These are phyloP conservation scores for Mamestra brassicae DNA, from an alignment of 2,888 invertebrate species.

Conservation along the genomic window DNA sequence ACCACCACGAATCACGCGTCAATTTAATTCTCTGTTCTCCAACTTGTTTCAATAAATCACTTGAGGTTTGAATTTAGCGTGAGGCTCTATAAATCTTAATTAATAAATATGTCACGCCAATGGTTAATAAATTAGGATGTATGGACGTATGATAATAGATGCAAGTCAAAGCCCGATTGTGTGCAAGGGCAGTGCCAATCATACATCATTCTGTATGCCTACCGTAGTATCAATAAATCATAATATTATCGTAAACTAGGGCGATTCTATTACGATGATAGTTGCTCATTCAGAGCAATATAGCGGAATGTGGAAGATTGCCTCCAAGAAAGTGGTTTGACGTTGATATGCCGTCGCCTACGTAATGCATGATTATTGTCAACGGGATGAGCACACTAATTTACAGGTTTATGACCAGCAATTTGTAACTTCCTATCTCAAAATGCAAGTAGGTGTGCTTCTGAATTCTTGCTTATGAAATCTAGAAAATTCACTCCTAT, in stretches of 20 bases:
- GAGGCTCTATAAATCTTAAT: slow-evolving; percentile 30
- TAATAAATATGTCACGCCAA: slow-evolving; percentile 53
- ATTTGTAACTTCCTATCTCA: slow-evolving; percentile 68
- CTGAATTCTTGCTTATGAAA: slow-evolving; percentile 23
- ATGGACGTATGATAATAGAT: slow-evolving; percentile 41
- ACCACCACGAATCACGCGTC: not conserved
- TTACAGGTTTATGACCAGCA: slow-evolving; percentile 64
- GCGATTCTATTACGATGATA: slow-evolving; percentile 55
- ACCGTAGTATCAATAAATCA: slow-evolving; percentile 44
- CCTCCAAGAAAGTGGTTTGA: slow-evolving; percentile 65
- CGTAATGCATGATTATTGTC: slow-evolving; percentile 61
- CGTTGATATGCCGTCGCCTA: slow-evolving; percentile 65
- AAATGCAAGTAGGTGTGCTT: slow-evolving; percentile 63
- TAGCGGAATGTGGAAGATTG: slow-evolving; percentile 57
- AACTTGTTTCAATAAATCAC: slow-evolving; percentile 20
- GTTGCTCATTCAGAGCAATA: slow-evolving; percentile 49
- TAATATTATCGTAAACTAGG: slow-evolving; percentile 51
- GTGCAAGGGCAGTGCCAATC: slow-evolving; percentile 39
- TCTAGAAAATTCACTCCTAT: slow-evolving; percentile 1
- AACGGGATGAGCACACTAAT: slow-evolving; percentile 62
- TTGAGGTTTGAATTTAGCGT: slow-evolving; percentile 7
- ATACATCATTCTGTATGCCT: slow-evolving; percentile 18
- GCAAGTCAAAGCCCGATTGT: slow-evolving; percentile 58
- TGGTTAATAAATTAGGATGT: slow-evolving; percentile 55
- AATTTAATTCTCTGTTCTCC: not conserved